These are phyloP conservation scores for Stegodyphus mimosarum DNA, from an alignment of 1,140 invertebrate genomes.

Conservation along the genomic window DNA sequence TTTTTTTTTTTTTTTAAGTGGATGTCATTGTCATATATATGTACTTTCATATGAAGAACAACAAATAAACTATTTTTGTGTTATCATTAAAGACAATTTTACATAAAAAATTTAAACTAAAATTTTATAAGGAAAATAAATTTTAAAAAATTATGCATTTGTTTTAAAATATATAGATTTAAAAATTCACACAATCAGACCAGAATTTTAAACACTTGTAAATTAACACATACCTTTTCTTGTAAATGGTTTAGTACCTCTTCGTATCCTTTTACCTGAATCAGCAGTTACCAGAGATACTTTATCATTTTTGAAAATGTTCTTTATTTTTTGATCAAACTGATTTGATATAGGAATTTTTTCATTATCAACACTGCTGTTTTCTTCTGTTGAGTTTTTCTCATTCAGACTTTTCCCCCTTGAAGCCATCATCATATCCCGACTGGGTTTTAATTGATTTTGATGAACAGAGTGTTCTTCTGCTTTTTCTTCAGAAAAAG, in stretches of 20 bases:
- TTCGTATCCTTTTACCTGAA: slow-evolving; percentile 4
- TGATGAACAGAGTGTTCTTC: slow-evolving; percentile 17
- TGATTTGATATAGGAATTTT: not conserved
- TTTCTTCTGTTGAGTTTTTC: slow-evolving; percentile 34
- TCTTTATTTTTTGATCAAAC: slow-evolving; percentile 47
- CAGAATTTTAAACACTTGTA: not conserved
- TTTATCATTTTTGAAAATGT: slow-evolving; percentile 29
- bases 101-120: too few relatives aligned
- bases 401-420: slow-evolving; percentile 15
- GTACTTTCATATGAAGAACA: too few relatives aligned
- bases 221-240: slow-evolving; percentile 19
- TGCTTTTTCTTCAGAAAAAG: not conserved
- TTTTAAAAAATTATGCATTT: too few relatives aligned
- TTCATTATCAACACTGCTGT: not conserved
- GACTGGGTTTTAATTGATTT: slow-evolving; percentile 32
- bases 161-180: too few relatives aligned
- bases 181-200: too few relatives aligned
- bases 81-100: too few relatives aligned
- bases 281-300: not conserved
- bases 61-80: too few relatives aligned
- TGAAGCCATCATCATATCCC: slow-evolving; percentile 2
- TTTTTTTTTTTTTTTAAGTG: too few relatives aligned
- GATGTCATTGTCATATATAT: too few relatives aligned
- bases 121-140: too few relatives aligned
- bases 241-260: slow-evolving; percentile 17